These are phyloP conservation scores for Todiramphus chloris DNA, from an alignment of 2,113 vertebrate genomes.

Conservation along the genomic window DNA sequence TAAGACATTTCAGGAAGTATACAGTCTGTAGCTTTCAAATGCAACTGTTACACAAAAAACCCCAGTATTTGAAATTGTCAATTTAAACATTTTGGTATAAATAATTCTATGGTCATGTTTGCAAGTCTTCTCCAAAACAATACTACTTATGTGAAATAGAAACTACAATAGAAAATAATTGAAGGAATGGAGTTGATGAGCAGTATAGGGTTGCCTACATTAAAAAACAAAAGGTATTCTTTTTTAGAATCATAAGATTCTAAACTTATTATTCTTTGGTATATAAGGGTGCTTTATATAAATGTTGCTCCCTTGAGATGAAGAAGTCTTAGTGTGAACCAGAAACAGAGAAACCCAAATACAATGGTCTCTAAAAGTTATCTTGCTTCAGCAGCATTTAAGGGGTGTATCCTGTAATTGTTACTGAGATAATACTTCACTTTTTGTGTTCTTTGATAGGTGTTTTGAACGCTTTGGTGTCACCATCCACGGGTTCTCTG, in stretches of 20 bases:
- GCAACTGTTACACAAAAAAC: background rate
- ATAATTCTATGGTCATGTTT: background rate
- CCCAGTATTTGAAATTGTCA: background rate
- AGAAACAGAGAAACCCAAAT: background rate
- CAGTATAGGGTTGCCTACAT: background rate
- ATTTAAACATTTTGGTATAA: background rate
- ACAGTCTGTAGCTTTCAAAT: background rate
- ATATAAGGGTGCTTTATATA: background rate
- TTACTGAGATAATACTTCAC: conserved; percentile 51
- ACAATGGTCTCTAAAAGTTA: background rate
- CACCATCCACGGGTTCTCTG: conserved; percentile 71
- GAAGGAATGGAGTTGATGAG: background rate
- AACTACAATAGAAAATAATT: background rate
- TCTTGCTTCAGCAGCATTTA: background rate
- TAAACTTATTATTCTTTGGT: background rate
- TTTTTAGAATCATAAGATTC: background rate
- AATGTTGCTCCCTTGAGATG: background rate
- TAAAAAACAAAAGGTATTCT: background rate
- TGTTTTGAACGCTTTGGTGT: conserved; percentile 78
- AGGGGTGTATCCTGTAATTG: background rate
- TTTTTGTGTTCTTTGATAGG: conserved; percentile 79
- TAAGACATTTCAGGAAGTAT: background rate
- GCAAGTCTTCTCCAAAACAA: background rate
- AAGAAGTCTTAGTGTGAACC: background rate
- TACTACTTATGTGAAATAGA: background rate